Evolutionary conservation across 1,140 invertebrate genomes (phyloP).

Genomic region (Drosophila kikkawai): DNA sequence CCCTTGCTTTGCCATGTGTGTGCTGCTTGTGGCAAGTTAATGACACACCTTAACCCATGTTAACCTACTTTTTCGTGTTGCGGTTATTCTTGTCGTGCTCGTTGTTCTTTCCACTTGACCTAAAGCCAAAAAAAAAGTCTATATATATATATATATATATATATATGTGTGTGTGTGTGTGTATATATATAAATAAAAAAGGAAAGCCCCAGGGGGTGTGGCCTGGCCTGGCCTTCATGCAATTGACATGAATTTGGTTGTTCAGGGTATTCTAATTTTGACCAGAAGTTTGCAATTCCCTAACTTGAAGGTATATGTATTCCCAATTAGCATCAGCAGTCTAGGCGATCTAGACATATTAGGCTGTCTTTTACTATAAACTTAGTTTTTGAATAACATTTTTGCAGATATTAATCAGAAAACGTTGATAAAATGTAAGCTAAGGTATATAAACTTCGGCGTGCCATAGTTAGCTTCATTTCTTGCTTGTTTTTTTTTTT

Average conservation of each 20-base stretch:
- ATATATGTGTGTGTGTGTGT: too few species aligned
- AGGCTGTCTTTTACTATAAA: too few species aligned
- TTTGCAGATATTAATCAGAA: too few species aligned
- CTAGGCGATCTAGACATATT: too few species aligned
- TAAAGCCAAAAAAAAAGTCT: conserved; percentile 40
- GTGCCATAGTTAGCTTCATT: not conserved
- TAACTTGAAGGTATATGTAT: too few species aligned
- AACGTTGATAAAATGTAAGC: too few species aligned
- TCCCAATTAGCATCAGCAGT: too few species aligned
- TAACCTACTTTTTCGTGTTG: conserved; percentile 63
- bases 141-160: not conserved
- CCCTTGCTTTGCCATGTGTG: conserved; percentile 1
- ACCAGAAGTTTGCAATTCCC: not conserved
- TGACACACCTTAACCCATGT: conserved; percentile 70
- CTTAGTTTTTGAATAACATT: too few species aligned
- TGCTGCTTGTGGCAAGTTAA: conserved; percentile 53
- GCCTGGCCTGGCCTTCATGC: conserved; percentile 62
- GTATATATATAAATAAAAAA: conserved; percentile 6
- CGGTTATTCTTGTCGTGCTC: conserved; percentile 44
- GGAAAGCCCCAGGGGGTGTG: conserved; percentile 13
- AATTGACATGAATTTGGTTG: conserved; percentile 65
- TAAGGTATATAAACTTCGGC: not conserved
- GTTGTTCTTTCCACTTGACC: conserved; percentile 65
- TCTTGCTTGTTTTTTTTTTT: not conserved
- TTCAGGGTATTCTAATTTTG: not conserved